Evolutionary conservation across 2,113 vertebrate species (phyloP), one percentile per base, ranked within the genome.

Genomic region (Lepus timidus): DNA sequence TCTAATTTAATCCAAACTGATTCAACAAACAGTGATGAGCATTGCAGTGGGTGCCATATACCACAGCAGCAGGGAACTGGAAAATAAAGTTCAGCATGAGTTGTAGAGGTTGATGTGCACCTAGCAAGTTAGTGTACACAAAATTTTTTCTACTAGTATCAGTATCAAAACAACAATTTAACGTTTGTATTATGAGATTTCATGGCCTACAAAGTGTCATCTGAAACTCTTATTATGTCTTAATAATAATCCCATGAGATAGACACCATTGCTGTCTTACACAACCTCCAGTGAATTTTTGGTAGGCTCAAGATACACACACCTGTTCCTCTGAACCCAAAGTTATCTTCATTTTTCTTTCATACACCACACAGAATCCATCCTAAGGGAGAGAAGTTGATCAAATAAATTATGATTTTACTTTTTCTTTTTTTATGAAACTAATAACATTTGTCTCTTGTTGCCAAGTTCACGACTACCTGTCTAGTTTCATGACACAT

Each of bases 401-500:
- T 68, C 61, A 85, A 55, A 87, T 80, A 73, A 94, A 89, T 91
- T 80, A 71, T 71, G 64, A 39, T 62, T 67, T 87, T 58, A 78
- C 78, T 86, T 95, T 85, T 85, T 52, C 81, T 31, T 93, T 95
- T 91, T 76, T 79, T 92, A 68, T 90, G 78, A 79, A 92, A 88
- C 36, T 88, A 94, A 88, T 88, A 89, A 49, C 23, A 70, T 78
- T 65, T 93, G 51, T 95, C 91, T 94, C 73, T 85, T 49, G 16
- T 81, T 97, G 83, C 93, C 96, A 94, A 95, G 22, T 75, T 84
- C n/a, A 81, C 31, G 81, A 6, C n/a, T 75, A 78, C 79, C 85
- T 83, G 86, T 81, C 75, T 94, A 84, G 85, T 97, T 85, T 89
- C 81, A 91, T 97, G 95, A 96, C 22, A 73, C 62, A 71, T 27